A percentile compares a stretch with the other conserved stretches of the same genome.
phyloP scores from a whole-genome alignment of 2,113 vertebrate genomes.

The Etheostoma spectabile region DNA sequence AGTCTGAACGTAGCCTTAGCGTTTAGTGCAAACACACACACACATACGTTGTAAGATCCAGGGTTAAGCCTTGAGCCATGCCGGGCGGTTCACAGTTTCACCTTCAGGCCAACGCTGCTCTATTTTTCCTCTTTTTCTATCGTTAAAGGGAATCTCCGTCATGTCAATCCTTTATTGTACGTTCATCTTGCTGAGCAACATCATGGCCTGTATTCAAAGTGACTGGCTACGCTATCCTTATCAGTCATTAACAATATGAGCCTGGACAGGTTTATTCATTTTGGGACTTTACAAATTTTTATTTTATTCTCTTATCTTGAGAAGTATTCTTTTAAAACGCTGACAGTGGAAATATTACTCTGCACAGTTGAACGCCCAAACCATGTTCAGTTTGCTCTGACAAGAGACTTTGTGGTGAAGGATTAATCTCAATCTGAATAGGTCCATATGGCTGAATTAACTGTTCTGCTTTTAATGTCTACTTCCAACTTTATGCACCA shows the following conservation, averaged over 20 bases:
- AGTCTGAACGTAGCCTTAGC: too few species aligned
- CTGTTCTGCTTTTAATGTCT: not conserved
- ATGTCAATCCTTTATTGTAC: not conserved
- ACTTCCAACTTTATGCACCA: not conserved
- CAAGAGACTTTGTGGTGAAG: slow-evolving; percentile 23
- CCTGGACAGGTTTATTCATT: not conserved
- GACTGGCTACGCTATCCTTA: not conserved
- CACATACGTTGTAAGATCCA: not conserved
- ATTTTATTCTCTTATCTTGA: slow-evolving; percentile 39
- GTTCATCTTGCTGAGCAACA: slow-evolving; percentile 14
- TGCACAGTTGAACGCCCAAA: slow-evolving; percentile 20
- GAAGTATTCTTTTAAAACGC: slow-evolving; percentile 25
- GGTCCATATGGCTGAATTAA: slow-evolving; percentile 30
- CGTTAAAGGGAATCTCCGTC: not conserved
- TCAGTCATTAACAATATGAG: slow-evolving; percentile 2
- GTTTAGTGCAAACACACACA: not conserved
- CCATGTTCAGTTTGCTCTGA: slow-evolving; percentile 34
- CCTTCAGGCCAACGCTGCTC: slow-evolving; percentile 3
- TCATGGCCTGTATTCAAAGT: slow-evolving; percentile 16
- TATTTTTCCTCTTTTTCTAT: not conserved
- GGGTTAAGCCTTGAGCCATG: slow-evolving; percentile 8
- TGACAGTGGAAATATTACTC: slow-evolving; percentile 22
- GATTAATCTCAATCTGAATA: slow-evolving; percentile 28
- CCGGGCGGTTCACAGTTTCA: slow-evolving; percentile 3
- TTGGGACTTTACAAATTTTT: slow-evolving; percentile 14